These are phyloP conservation scores for Mionectes macconnelli DNA, from an alignment of 2,113 vertebrate species.

Conservation along the genomic window DNA sequence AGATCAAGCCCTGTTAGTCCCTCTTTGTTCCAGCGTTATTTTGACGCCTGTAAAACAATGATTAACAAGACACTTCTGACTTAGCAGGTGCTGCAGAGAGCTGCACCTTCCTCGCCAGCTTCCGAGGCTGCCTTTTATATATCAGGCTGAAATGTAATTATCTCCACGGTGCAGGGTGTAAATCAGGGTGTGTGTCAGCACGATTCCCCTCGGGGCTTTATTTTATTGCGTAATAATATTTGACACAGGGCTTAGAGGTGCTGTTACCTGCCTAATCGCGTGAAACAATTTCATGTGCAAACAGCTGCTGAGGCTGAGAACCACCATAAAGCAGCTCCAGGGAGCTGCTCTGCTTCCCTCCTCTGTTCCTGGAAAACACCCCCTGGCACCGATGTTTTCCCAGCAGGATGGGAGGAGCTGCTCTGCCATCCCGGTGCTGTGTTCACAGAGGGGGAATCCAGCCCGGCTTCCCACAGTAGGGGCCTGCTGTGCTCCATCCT, in stretches of 20 bases:
- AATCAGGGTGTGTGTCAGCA: constrained; percentile 73
- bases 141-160: constrained; percentile 74
- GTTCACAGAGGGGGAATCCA: not conserved
- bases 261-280: constrained; percentile 74
- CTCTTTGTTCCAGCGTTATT: not conserved
- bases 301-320: constrained; percentile 39
- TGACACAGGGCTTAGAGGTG: constrained; percentile 73
- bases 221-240: constrained; percentile 73
- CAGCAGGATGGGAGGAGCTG: not conserved
- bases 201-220: constrained; percentile 64
- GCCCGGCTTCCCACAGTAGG: not conserved
- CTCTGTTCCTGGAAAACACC: not conserved
- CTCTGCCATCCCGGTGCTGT: not conserved
- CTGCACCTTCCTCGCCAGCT: constrained; percentile 51
- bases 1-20: not conserved
- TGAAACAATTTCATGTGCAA: constrained; percentile 70
- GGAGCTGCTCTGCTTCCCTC: not conserved
- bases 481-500: not conserved
- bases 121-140: constrained; percentile 59
- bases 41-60: not conserved
- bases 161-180: constrained; percentile 68
- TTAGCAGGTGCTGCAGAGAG: constrained; percentile 13
- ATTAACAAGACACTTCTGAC: constrained; percentile 31
- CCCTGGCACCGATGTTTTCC: not conserved
- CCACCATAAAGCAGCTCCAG: not conserved